Evolutionary conservation across 2,797 vertebrate genomes (phyloP).

Genomic region (Malacoraja senta): DNA sequence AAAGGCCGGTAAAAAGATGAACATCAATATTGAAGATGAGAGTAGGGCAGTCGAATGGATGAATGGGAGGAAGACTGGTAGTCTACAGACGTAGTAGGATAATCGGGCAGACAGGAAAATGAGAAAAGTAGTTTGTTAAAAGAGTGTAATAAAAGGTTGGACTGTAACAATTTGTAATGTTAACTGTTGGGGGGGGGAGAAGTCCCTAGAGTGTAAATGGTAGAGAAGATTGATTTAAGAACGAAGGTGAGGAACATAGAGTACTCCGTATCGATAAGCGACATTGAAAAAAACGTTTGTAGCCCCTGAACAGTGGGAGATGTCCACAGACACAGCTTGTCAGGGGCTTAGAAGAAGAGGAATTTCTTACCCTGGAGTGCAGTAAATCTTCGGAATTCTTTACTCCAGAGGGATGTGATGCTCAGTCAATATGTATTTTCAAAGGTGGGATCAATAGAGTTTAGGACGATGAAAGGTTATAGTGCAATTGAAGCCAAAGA

Average conservation of each 20-base stretch:
- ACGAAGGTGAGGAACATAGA: background rate
- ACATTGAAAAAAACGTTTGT: background rate
- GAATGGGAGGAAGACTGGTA: background rate
- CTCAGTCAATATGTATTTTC: too few species aligned
- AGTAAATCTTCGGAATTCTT: too few species aligned
- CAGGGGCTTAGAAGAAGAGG: background rate
- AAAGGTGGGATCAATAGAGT: too few species aligned
- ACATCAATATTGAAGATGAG: background rate
- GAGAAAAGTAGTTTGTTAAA: background rate
- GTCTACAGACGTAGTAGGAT: too few species aligned
- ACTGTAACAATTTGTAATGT: background rate
- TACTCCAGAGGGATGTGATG: too few species aligned
- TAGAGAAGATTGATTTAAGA: background rate
- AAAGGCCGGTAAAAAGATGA: too few species aligned
- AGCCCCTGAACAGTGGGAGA: background rate
- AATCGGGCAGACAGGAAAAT: background rate
- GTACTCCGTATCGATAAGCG: background rate
- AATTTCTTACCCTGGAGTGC: too few species aligned
- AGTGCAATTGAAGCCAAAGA: too few species aligned
- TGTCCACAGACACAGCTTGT: background rate
- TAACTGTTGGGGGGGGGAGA: background rate
- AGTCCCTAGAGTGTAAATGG: background rate
- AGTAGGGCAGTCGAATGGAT: background rate
- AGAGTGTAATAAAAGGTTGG: background rate
- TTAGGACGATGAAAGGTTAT: too few species aligned